phyloP scores from a whole-genome alignment of 2,797 vertebrate species.

The Onychomys leucogaster region DNA sequence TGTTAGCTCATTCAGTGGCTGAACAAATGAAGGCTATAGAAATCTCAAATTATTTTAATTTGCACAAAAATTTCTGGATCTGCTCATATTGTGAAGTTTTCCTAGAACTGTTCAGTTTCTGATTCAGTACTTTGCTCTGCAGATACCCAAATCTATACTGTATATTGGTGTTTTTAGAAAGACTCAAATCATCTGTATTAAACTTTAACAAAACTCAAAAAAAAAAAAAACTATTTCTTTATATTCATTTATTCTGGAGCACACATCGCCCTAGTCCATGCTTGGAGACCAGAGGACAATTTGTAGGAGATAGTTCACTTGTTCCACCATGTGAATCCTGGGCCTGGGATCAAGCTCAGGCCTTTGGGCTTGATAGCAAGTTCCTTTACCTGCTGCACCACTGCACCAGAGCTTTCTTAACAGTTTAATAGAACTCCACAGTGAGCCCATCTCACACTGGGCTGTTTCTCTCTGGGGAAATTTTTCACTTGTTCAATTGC shows the following conservation, averaged over 20 bases:
- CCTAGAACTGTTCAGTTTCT: slow-evolving; percentile 77
- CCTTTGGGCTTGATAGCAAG: not conserved
- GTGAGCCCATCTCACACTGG: not conserved
- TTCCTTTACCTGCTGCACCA: not conserved
- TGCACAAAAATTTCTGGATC: slow-evolving; percentile 77
- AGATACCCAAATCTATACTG: slow-evolving; percentile 72
- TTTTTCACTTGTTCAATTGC: not conserved
- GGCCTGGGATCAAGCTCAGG: too few relatives aligned
- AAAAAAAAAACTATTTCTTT: not conserved
- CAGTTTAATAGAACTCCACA: not conserved
- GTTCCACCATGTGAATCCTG: not conserved
- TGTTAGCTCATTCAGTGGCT: slow-evolving; percentile 45
- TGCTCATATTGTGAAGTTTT: slow-evolving; percentile 77
- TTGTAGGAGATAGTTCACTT: not conserved
- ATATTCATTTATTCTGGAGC: not conserved
- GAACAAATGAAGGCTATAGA: slow-evolving; percentile 79
- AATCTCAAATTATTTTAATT: slow-evolving; percentile 82
- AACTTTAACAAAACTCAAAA: slow-evolving; percentile 58
- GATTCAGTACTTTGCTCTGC: slow-evolving; percentile 76
- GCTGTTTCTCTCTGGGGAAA: not conserved
- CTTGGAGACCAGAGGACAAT: not conserved
- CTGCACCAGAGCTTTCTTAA: not conserved
- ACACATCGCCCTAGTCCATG: not conserved
- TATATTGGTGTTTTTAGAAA: slow-evolving; percentile 78
- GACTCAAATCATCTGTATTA: slow-evolving; percentile 66